A percentile compares a stretch with the other conserved stretches of the same genome.
Evolutionary conservation across 2,113 vertebrate genomes (phyloP).

Genomic region (Natator depressus): DNA sequence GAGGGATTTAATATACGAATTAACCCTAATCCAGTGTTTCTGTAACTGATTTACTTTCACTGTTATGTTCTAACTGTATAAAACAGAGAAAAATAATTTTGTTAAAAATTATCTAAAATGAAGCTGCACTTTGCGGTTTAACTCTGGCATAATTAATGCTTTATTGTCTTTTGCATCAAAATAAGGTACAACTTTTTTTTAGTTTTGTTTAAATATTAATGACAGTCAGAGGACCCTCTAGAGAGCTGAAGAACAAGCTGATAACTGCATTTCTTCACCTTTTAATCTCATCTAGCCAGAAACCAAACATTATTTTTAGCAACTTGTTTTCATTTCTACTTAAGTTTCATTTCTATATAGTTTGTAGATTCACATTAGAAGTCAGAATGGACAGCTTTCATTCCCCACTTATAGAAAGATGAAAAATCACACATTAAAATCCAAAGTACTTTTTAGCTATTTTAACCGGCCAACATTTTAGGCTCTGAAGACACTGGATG

Average conservation of each 20-base stretch:
- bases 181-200: neutral
- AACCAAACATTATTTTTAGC: neutral
- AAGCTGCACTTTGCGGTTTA: neutral
- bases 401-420: neutral
- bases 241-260: neutral
- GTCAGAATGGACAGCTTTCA: neutral
- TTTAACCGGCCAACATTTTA: neutral
- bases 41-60: neutral
- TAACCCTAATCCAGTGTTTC: neutral
- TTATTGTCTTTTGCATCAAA: neutral
- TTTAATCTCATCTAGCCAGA: neutral
- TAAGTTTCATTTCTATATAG: constrained; percentile 2
- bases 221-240: neutral
- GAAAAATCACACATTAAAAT: neutral
- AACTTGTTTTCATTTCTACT: neutral
- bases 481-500: neutral
- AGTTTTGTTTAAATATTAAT: neutral
- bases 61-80: neutral
- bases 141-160: neutral
- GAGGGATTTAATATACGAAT: neutral
- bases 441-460: neutral
- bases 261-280: neutral
- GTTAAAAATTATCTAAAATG: neutral
- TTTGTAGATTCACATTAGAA: neutral
- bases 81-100: neutral